Conservation (phyloP, 2,113 vertebrate species). For the Plectropomus leopardus region DNA sequence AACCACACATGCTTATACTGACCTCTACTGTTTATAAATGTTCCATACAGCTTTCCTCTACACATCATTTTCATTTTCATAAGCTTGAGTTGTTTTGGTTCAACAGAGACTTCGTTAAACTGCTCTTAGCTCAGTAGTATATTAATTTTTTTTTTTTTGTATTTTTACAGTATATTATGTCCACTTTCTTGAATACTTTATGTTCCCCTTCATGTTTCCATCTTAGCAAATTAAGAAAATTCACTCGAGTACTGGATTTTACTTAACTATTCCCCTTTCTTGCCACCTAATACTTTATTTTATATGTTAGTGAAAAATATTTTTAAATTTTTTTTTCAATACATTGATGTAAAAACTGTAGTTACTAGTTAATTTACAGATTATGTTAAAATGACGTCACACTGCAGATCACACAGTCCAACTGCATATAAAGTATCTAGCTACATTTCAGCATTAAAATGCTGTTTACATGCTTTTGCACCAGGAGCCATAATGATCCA, state of each 20-base stretch:
- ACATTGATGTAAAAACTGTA: no score
- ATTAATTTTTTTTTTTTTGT: no score
- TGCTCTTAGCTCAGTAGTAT: background rate
- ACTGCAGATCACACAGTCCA: background rate
- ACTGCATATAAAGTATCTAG: background rate
- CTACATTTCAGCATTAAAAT: background rate
- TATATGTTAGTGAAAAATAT: no score
- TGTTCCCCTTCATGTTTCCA: background rate
- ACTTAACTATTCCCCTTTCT: background rate
- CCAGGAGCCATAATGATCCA: background rate
- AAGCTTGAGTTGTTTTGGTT: background rate
- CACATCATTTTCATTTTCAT: background rate
- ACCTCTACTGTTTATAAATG: conserved; percentile 50
- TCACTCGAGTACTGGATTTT: background rate
- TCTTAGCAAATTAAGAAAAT: conserved; percentile 4
- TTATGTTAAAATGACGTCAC: background rate
- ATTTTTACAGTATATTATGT: background rate
- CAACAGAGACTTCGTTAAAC: background rate
- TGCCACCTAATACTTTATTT: no score
- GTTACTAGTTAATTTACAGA: no score
- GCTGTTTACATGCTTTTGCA: background rate
- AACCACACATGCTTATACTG: conserved; percentile 51
- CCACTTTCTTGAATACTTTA: background rate
- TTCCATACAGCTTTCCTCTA: conserved; percentile 21
- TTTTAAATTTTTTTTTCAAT: no score